phyloP scores from a whole-genome alignment of 2,113 vertebrate species.

The Cynopterus brachyotis region DNA sequence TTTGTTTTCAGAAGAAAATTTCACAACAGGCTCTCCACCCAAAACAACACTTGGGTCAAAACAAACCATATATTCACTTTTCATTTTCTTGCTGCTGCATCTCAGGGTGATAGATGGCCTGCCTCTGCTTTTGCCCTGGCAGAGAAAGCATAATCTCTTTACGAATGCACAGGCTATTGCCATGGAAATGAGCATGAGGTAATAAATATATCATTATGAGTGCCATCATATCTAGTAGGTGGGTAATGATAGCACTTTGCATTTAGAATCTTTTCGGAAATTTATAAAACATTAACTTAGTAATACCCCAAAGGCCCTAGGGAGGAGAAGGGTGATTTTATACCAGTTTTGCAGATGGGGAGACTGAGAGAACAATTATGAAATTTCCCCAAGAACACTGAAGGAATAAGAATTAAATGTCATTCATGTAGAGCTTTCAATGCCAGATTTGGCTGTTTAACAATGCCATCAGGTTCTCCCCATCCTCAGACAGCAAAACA shows the following conservation, averaged over 20 bases:
- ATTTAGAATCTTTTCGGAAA: slow-evolving; percentile 43
- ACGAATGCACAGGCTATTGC: slow-evolving; percentile 42
- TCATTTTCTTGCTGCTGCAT: not conserved
- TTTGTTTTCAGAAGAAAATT: slow-evolving; percentile 35
- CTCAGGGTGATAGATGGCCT: not conserved
- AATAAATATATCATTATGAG: slow-evolving; percentile 69
- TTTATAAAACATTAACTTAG: slow-evolving; percentile 66
- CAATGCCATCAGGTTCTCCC: not conserved
- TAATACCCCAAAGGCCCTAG: slow-evolving; percentile 3
- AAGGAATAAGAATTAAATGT: slow-evolving; percentile 23
- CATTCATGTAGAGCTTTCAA: not conserved
- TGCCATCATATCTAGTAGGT: slow-evolving; percentile 58
- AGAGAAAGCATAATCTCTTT: slow-evolving; percentile 47
- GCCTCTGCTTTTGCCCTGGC: not conserved
- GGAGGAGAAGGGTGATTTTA: slow-evolving; percentile 38
- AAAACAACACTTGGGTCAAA: slow-evolving; percentile 39
- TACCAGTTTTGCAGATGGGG: slow-evolving; percentile 54
- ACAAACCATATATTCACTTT: not conserved
- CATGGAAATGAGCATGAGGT: slow-evolving; percentile 57
- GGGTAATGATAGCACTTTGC: slow-evolving; percentile 61
- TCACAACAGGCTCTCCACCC: not conserved
- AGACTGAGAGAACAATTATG: slow-evolving; percentile 63
- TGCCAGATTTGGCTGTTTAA: not conserved
- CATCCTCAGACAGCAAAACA: not conserved
- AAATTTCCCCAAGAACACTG: not conserved